phyloP scores from a whole-genome alignment of 2,113 vertebrate species.

The Siphamia tubifer region DNA sequence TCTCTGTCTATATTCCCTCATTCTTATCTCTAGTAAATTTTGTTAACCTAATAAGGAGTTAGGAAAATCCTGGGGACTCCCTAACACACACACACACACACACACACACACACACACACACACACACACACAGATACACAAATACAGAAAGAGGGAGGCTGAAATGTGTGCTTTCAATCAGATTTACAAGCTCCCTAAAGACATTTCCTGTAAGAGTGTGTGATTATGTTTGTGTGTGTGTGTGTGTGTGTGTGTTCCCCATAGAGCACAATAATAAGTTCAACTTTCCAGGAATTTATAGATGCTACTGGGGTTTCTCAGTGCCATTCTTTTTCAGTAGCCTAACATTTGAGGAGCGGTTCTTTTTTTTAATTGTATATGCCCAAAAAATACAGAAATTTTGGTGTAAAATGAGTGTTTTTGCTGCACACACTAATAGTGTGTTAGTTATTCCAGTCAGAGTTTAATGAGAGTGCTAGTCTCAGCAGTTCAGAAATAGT shows the following conservation, averaged over 20 bases:
- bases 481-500: constrained; percentile 13
- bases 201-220: background rate
- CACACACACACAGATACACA: constrained; percentile 13
- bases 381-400: background rate
- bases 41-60: constrained; percentile 65
- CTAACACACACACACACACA: background rate
- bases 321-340: constrained; percentile 12
- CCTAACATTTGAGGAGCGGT: background rate
- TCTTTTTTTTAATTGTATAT: background rate
- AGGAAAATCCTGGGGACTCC: constrained; percentile 58
- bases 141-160: background rate
- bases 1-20: constrained; percentile 11
- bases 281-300: background rate
- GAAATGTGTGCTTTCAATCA: background rate
- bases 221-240: background rate
- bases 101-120: constrained; percentile 20
- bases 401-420: background rate
- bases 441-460: constrained; percentile 33
- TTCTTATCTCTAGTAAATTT: constrained; percentile 47
- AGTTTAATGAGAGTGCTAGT: constrained; percentile 10
- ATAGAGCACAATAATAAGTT: background rate
- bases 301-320: background rate
- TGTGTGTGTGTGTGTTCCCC: background rate
- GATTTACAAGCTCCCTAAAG: background rate
- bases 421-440: background rate